Evolutionary conservation across 2,888 invertebrate species (phyloP).

Genomic region (Coleophora deauratella): DNA sequence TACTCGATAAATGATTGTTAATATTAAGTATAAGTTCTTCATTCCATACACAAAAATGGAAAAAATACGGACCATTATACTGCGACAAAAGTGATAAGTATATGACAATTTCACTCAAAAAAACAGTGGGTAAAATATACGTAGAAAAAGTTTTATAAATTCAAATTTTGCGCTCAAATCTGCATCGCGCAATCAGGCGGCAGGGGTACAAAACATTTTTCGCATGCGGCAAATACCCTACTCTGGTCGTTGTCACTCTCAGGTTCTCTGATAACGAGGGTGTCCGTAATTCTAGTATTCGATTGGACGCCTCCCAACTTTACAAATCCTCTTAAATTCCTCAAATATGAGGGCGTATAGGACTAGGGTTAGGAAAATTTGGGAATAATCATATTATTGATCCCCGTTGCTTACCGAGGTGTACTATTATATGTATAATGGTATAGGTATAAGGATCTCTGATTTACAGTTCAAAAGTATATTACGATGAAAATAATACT

Average conservation of each 20-base stretch:
- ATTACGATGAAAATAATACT: too few species aligned
- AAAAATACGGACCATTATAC: too few species aligned
- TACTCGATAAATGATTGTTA: too few species aligned
- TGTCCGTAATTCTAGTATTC: constrained; percentile 42
- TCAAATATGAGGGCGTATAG: constrained; percentile 30
- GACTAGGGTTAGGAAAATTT: constrained; percentile 31
- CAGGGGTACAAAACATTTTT: constrained; percentile 7
- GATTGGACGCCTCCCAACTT: constrained; percentile 39
- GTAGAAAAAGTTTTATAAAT: too few species aligned
- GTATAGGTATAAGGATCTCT: too few species aligned
- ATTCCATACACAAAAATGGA: too few species aligned
- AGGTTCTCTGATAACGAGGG: constrained; percentile 40
- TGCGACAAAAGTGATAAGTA: too few species aligned
- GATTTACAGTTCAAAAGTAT: too few species aligned
- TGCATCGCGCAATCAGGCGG: neutral
- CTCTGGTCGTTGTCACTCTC: constrained; percentile 35
- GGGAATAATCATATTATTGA: constrained; percentile 39
- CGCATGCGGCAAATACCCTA: constrained; percentile 15
- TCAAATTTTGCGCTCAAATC: constrained; percentile 1
- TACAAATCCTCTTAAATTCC: constrained; percentile 58
- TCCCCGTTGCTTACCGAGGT: neutral
- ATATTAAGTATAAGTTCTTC: too few species aligned
- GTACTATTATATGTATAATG: too few species aligned
- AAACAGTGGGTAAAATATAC: too few species aligned
- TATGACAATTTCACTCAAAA: too few species aligned